A percentile compares a stretch with the other conserved stretches of the same genome.
These are phyloP conservation scores for Speoplatyrhinus poulsoni DNA, from an alignment of 2,113 vertebrate genomes.

Conservation along the genomic window DNA sequence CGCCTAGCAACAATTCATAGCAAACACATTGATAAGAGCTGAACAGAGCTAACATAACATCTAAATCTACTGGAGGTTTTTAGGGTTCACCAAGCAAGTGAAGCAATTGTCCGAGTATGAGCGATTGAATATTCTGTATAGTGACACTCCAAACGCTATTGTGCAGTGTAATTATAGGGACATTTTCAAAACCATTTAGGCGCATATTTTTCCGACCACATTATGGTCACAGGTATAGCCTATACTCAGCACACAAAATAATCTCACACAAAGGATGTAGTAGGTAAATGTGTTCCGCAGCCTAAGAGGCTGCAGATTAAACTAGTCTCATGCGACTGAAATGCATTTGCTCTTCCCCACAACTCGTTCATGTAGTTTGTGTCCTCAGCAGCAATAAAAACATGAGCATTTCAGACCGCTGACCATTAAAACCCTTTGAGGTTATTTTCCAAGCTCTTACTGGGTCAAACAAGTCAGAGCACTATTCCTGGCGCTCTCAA, in stretches of 20 bases:
- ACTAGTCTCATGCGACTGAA: not conserved
- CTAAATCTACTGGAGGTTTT: not conserved
- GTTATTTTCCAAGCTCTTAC: too few species aligned
- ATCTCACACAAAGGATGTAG: too few species aligned
- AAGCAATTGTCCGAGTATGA: not conserved
- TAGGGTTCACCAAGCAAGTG: not conserved
- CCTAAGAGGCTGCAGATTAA: not conserved
- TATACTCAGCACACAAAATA: too few species aligned
- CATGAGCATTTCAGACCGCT: not conserved
- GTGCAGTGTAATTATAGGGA: too few species aligned
- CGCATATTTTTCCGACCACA: too few species aligned
- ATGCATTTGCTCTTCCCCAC: not conserved
- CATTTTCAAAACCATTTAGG: too few species aligned
- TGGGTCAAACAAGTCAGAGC: too few species aligned
- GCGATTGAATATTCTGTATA: not conserved
- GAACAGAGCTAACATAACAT: not conserved
- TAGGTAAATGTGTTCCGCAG: too few species aligned
- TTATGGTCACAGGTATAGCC: too few species aligned
- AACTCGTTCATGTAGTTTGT: not conserved
- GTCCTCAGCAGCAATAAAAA: not conserved
- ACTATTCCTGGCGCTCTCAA: too few species aligned
- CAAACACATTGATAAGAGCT: not conserved
- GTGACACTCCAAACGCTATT: not conserved
- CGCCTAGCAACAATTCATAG: slow-evolving; percentile 72
- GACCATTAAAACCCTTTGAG: not conserved